Evolutionary conservation across 2,113 vertebrate species (phyloP).

Genomic region (Leiothrix lutea): DNA sequence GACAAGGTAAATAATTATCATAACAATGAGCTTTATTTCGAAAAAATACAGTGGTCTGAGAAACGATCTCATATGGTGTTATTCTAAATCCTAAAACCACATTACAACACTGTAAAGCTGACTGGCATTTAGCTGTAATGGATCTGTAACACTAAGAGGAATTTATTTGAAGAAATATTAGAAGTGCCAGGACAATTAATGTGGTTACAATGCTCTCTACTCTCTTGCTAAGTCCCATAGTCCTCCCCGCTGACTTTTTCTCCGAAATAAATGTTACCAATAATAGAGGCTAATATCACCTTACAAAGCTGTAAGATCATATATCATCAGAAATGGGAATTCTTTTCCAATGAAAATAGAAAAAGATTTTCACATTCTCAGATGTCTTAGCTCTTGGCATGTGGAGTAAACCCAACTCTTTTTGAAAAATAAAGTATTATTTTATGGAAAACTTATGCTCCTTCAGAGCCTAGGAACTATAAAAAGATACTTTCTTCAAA

Average conservation of each 20-base stretch:
- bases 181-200: slow-evolving; percentile 11
- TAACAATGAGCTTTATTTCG: not conserved
- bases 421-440: not conserved
- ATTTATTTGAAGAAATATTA: slow-evolving; percentile 12
- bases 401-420: not conserved
- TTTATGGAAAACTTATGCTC: slow-evolving; percentile 26
- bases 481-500: not conserved
- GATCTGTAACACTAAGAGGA: not conserved
- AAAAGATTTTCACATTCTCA: not conserved
- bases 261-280: slow-evolving; percentile 27
- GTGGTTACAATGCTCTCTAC: not conserved
- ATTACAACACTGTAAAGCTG: not conserved
- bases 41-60: not conserved
- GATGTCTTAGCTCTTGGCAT: slow-evolving; percentile 24
- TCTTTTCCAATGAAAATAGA: slow-evolving; percentile 32
- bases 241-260: not conserved
- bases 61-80: not conserved
- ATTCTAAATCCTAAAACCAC: not conserved
- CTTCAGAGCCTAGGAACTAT: not conserved
- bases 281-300: not conserved
- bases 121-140: not conserved
- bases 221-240: not conserved
- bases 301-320: slow-evolving; percentile 22
- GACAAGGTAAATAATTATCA: not conserved
- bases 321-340: not conserved